Evolutionary conservation across 2,113 vertebrate genomes (phyloP).

Genomic region (Ptychochromis oligacanthus): DNA sequence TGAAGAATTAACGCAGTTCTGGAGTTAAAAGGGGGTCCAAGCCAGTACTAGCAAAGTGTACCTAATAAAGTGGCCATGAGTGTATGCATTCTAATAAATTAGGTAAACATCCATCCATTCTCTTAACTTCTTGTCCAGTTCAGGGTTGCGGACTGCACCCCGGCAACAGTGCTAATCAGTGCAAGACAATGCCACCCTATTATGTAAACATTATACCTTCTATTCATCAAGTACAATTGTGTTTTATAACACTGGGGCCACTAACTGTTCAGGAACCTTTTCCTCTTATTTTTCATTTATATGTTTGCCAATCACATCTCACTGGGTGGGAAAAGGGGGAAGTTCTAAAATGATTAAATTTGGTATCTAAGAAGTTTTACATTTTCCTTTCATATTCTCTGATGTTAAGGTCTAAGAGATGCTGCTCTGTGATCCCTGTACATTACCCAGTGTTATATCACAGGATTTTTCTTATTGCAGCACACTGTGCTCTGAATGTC

Average conservation of each 20-base stretch:
- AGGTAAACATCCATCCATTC: background rate
- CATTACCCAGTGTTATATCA: background rate
- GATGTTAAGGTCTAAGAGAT: background rate
- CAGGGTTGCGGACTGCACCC: background rate
- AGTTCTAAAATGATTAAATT: no score
- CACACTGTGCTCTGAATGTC: conserved; percentile 5
- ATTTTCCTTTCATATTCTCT: background rate
- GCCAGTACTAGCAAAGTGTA: no score
- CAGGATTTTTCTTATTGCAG: conserved; percentile 5
- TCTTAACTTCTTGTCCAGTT: rapidly evolving
- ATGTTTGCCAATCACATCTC: background rate
- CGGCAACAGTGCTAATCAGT: background rate
- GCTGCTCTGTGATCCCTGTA: conserved; percentile 11
- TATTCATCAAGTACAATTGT: background rate
- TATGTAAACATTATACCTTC: background rate
- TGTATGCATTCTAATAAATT: no score
- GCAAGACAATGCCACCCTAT: background rate
- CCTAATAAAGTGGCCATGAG: no score
- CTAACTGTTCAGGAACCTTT: background rate
- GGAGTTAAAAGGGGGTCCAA: background rate
- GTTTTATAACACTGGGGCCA: background rate
- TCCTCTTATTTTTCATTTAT: background rate
- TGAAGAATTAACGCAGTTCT: background rate
- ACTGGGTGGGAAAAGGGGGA: background rate
- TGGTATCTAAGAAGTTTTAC: background rate